Evolutionary conservation across 2,113 vertebrate genomes (phyloP).

Genomic region (Xiphorhynchus elegans): DNA sequence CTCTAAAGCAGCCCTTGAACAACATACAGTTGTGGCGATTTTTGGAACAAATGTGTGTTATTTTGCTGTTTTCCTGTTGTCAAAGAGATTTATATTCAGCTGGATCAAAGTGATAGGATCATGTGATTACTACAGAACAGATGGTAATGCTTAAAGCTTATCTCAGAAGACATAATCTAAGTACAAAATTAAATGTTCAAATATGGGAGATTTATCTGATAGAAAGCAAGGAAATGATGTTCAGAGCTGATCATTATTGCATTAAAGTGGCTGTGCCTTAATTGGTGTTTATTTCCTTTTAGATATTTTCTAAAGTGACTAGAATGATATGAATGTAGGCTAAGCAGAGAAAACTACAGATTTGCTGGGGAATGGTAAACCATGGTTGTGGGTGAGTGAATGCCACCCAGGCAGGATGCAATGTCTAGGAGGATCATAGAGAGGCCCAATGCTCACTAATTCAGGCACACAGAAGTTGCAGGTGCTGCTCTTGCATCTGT

Average conservation of each 20-base stretch:
- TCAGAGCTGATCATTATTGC: slow-evolving; percentile 33
- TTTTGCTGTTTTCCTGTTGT: slow-evolving; percentile 8
- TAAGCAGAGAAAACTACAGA: background rate
- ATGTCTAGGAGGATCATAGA: background rate
- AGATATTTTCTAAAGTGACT: slow-evolving; percentile 25
- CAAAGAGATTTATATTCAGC: slow-evolving; percentile 30
- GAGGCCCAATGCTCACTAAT: background rate
- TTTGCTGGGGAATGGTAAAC: background rate
- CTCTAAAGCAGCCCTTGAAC: background rate
- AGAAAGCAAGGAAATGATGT: slow-evolving; percentile 17
- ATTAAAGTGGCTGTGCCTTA: slow-evolving; percentile 43
- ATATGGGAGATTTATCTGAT: slow-evolving; percentile 46
- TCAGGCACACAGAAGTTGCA: background rate
- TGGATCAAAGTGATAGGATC: slow-evolving; percentile 34
- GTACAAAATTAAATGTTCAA: slow-evolving; percentile 58
- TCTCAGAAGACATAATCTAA: slow-evolving; percentile 60
- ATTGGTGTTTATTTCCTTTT: slow-evolving; percentile 63
- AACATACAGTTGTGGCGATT: background rate
- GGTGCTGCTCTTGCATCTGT: background rate
- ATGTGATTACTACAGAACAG: slow-evolving; percentile 54
- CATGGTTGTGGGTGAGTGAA: background rate
- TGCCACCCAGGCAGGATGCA: background rate
- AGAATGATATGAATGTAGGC: slow-evolving; percentile 20
- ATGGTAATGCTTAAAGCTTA: slow-evolving; percentile 64
- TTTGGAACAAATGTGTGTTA: background rate